Base-by-base conservation (phyloP, 2,888 invertebrate species). In the Nomada ruficornis region DNA sequence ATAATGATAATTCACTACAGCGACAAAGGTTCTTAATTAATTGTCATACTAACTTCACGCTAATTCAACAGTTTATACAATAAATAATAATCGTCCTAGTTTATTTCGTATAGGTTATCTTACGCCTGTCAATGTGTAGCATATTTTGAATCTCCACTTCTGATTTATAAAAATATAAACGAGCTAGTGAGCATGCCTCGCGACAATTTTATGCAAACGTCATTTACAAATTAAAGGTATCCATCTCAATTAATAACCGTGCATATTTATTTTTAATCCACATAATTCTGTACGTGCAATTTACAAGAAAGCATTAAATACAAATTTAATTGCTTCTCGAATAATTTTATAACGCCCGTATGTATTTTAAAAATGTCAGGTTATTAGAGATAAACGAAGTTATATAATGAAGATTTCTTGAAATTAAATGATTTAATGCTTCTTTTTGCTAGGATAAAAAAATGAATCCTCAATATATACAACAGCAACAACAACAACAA, bases 401-500 rank as follows among this genome's bases (percentile, higher is more conserved):
- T 11, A 13, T 67, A 10, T 52, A 29, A 65, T 15, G n/a, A 47
- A 26, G 9, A 7, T 23, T 11, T n/a, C 10, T 9, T 18, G 3
- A 15, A 36, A 7, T 15, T 15, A 60, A 36, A 70, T 70, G 10
- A 18, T 42, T 54, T 54, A 2, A 75, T 69, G 23, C 2, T 23
- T n/a, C 13, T 57, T 54, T 73, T 81, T 84, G 88, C 68, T 80
- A 90, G 89, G 83, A 78, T 88, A 84, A 89, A 92, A 47, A 81
- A 77, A 95, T 95, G 95, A 95, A 95, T 94, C 94, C 95, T 50
- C 95, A 95, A 83, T 95, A 94, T 86, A 91, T 94, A 90, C 94
- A 91, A 70, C 92, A 92, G 55, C 88, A 87, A 76, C 91, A 91
- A 54, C 87, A 83, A 75, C 90, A 82, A 79, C 90, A 82, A 63